Evolutionary conservation across 2,888 invertebrate species (phyloP).

Genomic region (Bombyx huttoni): DNA sequence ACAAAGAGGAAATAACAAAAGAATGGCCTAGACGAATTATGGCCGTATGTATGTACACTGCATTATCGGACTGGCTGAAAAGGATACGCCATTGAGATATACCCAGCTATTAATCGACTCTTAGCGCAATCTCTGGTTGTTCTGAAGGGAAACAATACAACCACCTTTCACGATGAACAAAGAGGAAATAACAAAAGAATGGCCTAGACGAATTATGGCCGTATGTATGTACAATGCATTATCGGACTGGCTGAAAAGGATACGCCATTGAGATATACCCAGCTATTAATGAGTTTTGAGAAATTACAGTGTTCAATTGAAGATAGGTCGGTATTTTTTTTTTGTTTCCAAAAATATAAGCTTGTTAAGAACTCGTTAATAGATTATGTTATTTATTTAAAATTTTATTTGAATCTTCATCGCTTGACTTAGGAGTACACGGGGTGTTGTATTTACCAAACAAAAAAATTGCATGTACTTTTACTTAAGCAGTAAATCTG

Average conservation of each 20-base stretch:
- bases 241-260: conserved; percentile 33
- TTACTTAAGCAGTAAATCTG: too few species aligned
- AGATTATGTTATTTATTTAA: too few species aligned
- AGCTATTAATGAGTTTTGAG: conserved; percentile 36
- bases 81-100: conserved; percentile 40
- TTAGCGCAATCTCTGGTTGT: conserved; percentile 54
- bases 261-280: conserved; percentile 40
- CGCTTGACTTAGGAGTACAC: too few species aligned
- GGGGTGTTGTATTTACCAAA: too few species aligned
- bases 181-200: conserved; percentile 58
- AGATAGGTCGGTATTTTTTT: too few species aligned
- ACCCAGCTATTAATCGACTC: conserved; percentile 50
- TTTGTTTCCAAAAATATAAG: too few species aligned
- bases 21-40: conserved; percentile 56
- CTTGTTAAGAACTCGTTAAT: too few species aligned
- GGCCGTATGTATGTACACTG: conserved; percentile 26
- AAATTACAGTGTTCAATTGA: too few species aligned
- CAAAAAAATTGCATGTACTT: too few species aligned
- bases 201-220: conserved; percentile 50
- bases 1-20: conserved; percentile 47
- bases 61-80: conserved; percentile 39
- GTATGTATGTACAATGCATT: conserved; percentile 35
- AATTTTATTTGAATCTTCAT: too few species aligned
- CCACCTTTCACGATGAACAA: not conserved
- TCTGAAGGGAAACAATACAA: conserved; percentile 12